These are phyloP conservation scores for Notiomystis cincta DNA, from an alignment of 2,113 vertebrate genomes.

Conservation along the genomic window DNA sequence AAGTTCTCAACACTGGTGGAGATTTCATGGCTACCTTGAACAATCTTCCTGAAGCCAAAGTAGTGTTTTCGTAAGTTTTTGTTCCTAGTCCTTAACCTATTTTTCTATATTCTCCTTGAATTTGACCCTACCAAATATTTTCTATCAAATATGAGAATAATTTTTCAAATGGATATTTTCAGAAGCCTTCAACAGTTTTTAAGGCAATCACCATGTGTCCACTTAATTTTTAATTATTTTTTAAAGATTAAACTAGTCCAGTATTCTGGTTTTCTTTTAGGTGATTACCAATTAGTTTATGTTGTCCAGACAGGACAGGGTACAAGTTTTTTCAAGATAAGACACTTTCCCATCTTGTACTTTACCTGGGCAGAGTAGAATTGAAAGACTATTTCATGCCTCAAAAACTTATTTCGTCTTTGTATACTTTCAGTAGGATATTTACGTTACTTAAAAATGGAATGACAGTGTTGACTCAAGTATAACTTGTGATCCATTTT, in stretches of 20 bases:
- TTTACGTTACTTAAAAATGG: neutral
- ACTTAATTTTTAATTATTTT: neutral
- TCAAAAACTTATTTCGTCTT: neutral
- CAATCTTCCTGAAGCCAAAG: neutral
- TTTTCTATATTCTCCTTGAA: neutral
- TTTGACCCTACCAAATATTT: neutral
- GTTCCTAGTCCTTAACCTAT: neutral
- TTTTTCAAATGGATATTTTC: neutral
- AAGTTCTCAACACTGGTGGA: neutral
- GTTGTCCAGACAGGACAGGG: neutral
- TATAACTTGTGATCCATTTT: neutral
- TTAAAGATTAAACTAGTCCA: neutral
- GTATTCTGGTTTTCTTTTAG: neutral
- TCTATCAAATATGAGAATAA: neutral
- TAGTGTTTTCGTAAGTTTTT: neutral
- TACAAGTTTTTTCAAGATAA: neutral
- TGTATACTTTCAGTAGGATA: neutral
- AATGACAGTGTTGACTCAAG: neutral
- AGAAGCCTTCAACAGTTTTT: neutral
- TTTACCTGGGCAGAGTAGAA: neutral
- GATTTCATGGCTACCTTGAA: neutral
- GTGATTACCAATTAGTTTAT: neutral
- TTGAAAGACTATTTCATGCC: neutral
- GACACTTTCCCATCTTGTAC: neutral
- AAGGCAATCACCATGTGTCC: accelerated